Evolutionary conservation across 2,888 invertebrate genomes (phyloP).

Genomic region (Lithophane leautieri): DNA sequence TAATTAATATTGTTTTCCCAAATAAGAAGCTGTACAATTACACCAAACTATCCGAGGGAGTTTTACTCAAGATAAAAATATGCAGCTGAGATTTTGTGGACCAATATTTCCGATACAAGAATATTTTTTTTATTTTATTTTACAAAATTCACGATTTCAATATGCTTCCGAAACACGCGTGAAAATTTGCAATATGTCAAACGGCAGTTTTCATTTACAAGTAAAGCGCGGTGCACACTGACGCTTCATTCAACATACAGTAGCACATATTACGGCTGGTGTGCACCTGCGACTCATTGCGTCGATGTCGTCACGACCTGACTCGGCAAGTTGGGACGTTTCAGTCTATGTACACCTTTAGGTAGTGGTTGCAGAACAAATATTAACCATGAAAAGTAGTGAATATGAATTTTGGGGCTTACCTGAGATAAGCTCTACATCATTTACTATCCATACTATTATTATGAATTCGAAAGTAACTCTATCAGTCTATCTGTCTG

Average conservation of each 20-base stretch:
- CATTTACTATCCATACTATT: too few species aligned
- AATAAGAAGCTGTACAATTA: not conserved
- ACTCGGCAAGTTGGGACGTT: conserved; percentile 70
- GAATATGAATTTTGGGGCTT: not conserved
- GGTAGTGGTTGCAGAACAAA: conserved; percentile 60
- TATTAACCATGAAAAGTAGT: not conserved
- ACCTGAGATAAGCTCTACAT: too few species aligned
- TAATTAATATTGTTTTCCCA: not conserved
- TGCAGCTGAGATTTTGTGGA: conserved; percentile 5
- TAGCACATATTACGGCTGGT: conserved; percentile 76
- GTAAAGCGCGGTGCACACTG: conserved; percentile 54
- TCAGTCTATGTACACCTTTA: conserved; percentile 69
- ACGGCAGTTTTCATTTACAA: conserved; percentile 60
- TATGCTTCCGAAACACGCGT: conserved; percentile 37
- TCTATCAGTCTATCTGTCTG: too few species aligned
- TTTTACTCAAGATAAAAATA: not conserved
- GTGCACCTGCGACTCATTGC: conserved; percentile 81
- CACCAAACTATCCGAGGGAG: not conserved
- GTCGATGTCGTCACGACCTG: conserved; percentile 69
- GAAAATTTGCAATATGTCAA: conserved; percentile 57
- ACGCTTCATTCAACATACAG: conserved; percentile 69
- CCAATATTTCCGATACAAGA: conserved; percentile 16
- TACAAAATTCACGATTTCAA: conserved; percentile 50
- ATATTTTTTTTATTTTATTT: conserved; percentile 33
- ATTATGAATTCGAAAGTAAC: too few species aligned